Evolutionary conservation across 2,888 invertebrate species (phyloP).

Genomic region (Phrixothrix hirtus): DNA sequence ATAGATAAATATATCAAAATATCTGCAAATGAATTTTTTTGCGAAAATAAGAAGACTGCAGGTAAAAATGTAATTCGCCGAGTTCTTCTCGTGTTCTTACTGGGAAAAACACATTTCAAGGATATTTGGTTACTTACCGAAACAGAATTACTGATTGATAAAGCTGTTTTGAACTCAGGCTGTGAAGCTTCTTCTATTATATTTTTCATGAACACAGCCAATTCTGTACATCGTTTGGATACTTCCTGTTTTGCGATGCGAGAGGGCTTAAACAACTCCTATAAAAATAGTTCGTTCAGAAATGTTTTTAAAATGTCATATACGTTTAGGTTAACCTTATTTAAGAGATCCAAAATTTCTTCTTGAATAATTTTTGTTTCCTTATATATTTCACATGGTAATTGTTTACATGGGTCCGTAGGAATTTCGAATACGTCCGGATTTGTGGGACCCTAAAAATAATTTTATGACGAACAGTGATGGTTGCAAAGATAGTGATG

Average conservation of each 20-base stretch:
- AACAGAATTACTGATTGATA: constrained; percentile 64
- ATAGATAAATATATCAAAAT: too few relatives aligned
- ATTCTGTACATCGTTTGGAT: constrained; percentile 70
- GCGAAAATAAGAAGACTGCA: too few relatives aligned
- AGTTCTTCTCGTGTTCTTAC: too few relatives aligned
- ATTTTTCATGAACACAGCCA: constrained; percentile 75
- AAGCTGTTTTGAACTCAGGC: constrained; percentile 62
- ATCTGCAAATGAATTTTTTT: too few relatives aligned
- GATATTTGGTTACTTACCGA: constrained; percentile 60
- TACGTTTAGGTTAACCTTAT: constrained; percentile 60
- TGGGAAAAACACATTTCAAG: too few relatives aligned
- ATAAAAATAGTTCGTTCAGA: not conserved
- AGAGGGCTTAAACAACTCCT: constrained; percentile 49
- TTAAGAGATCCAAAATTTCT: constrained; percentile 69
- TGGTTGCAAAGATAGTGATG: too few relatives aligned
- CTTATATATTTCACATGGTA: constrained; percentile 65
- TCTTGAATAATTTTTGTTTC: constrained; percentile 66
- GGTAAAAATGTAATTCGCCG: too few relatives aligned
- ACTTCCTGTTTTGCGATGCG: constrained; percentile 68
- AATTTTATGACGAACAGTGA: too few relatives aligned
- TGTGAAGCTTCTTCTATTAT: constrained; percentile 70
- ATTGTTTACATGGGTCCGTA: constrained; percentile 49
- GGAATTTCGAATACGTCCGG: constrained; percentile 72
- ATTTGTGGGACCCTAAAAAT: constrained; percentile 70
- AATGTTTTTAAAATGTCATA: not conserved